phyloP scores from a whole-genome alignment of 1,140 invertebrate genomes.

The Eriosoma lanigerum region DNA sequence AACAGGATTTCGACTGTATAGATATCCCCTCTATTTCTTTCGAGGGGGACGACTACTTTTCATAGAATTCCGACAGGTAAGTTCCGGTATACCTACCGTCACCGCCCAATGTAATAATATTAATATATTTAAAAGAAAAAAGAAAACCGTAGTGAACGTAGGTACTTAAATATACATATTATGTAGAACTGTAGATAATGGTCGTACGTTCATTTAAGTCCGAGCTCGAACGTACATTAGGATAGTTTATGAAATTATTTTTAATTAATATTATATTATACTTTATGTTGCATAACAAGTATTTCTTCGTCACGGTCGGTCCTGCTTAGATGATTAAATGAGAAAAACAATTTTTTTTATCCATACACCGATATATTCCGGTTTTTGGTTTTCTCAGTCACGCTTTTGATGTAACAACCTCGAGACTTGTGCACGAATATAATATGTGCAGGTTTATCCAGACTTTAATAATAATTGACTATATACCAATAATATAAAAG shows the following conservation, averaged over 20 bases:
- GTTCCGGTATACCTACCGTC: constrained; percentile 28
- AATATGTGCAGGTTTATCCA: constrained; percentile 16
- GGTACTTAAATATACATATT: too few species aligned
- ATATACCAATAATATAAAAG: not conserved
- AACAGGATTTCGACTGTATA: constrained; percentile 44
- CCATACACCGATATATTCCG: constrained; percentile 17
- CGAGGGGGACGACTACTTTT: not conserved
- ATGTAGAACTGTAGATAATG: not conserved
- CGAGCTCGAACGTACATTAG: too few species aligned
- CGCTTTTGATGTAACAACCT: constrained; percentile 37
- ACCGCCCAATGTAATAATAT: constrained; percentile 12
- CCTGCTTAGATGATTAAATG: constrained; percentile 7
- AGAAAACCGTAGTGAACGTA: too few species aligned
- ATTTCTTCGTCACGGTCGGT: constrained; percentile 17
- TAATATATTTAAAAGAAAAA: too few species aligned
- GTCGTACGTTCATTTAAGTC: not conserved
- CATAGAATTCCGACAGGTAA: constrained; percentile 19
- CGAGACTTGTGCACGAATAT: constrained; percentile 17
- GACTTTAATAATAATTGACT: constrained; percentile 28
- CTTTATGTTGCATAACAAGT: constrained; percentile 6
- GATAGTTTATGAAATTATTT: not conserved
- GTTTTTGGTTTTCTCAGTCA: constrained; percentile 33
- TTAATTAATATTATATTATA: constrained; percentile 1
- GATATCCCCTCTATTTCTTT: not conserved
- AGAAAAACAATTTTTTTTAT: constrained; percentile 31